These are phyloP conservation scores for Lochmaea crataegi DNA, from an alignment of 2,888 invertebrate genomes.

Conservation along the genomic window DNA sequence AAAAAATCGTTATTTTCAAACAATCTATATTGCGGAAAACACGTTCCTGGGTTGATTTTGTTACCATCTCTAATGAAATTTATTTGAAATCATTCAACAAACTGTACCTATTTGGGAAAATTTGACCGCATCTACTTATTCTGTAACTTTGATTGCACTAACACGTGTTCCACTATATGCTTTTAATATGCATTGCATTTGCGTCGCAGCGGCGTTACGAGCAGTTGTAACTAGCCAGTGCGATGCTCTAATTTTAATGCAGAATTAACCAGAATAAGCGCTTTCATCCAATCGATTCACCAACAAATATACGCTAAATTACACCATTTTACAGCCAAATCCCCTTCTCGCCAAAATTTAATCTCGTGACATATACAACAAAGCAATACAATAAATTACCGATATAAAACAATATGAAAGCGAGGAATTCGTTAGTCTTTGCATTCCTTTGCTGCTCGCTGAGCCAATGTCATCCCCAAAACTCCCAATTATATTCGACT, in stretches of 20 bases:
- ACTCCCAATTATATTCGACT: constrained; percentile 43
- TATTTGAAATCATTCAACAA: constrained; percentile 25
- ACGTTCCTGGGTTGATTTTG: background rate
- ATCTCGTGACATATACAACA: constrained; percentile 63
- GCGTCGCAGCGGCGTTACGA: constrained; percentile 40
- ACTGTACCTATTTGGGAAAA: constrained; percentile 37
- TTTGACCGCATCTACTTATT: constrained; percentile 58
- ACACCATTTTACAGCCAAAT: constrained; percentile 53
- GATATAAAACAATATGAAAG: constrained; percentile 65
- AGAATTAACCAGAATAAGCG: constrained; percentile 57
- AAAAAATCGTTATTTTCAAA: too few species aligned
- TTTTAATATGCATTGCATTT: constrained; percentile 60
- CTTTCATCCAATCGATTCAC: constrained; percentile 59
- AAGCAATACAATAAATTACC: constrained; percentile 65
- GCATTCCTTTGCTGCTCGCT: constrained; percentile 59
- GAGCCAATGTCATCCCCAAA: constrained; percentile 55
- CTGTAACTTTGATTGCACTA: constrained; percentile 61
- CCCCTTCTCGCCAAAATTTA: constrained; percentile 60
- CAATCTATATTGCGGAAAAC: background rate
- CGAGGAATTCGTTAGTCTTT: constrained; percentile 63
- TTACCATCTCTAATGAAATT: background rate
- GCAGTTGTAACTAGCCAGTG: constrained; percentile 36
- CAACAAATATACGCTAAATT: constrained; percentile 59
- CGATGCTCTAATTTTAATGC: constrained; percentile 55
- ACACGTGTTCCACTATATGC: constrained; percentile 59